These are phyloP conservation scores for Liparis tanakae DNA, from an alignment of 2,797 vertebrate species.

Conservation along the genomic window DNA sequence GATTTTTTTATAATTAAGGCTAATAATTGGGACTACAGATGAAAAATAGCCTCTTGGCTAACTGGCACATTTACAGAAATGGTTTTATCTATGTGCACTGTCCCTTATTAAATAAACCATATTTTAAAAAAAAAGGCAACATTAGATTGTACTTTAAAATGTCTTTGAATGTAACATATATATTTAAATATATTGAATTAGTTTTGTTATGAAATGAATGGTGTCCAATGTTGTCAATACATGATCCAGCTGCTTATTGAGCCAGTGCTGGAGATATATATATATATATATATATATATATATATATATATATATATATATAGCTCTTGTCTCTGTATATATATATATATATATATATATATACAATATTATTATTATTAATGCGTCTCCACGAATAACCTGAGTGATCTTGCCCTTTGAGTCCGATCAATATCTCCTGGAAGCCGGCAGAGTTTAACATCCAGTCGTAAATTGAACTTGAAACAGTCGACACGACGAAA, in stretches of 20 bases:
- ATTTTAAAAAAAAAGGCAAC: too few species aligned
- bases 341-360: not conserved
- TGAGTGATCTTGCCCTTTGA: not conserved
- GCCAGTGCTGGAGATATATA: not conserved
- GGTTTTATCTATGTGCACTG: too few species aligned
- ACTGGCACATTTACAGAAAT: too few species aligned
- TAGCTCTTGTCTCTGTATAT: too few species aligned
- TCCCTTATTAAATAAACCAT: too few species aligned
- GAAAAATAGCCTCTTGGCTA: too few species aligned
- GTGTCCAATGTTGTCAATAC: not conserved
- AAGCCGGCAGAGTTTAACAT: constrained; percentile 11
- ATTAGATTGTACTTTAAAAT: too few species aligned
- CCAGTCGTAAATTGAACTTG: constrained; percentile 4
- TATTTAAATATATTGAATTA: not conserved
- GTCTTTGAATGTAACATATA: not conserved
- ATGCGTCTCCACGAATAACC: not conserved
- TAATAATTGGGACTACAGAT: too few species aligned
- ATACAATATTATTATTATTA: not conserved
- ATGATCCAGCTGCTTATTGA: not conserved
- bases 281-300: too few species aligned
- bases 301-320: too few species aligned
- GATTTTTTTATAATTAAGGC: not conserved
- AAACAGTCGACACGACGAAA: constrained; percentile 8
- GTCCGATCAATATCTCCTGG: constrained; percentile 1
- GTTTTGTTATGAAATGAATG: not conserved